A percentile compares a stretch with the other conserved stretches of the same genome.
These are phyloP conservation scores for Hemaris fuciformis DNA, from an alignment of 2,888 invertebrate species.

Conservation along the genomic window DNA sequence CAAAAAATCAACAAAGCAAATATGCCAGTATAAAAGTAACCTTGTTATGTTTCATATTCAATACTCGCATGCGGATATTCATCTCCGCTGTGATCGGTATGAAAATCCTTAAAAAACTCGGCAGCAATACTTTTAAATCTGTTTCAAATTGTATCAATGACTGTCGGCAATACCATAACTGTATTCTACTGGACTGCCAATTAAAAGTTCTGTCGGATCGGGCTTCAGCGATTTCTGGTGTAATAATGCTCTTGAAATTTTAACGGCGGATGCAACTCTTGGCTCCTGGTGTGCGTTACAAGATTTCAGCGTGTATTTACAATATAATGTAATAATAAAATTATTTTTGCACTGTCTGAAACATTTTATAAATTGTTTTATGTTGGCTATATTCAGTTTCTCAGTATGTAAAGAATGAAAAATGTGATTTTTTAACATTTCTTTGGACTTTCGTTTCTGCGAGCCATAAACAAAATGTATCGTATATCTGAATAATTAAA, in stretches of 20 bases:
- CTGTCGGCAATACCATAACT: slow-evolving; percentile 55
- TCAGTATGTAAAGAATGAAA: too few species aligned
- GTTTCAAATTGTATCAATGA: slow-evolving; percentile 52
- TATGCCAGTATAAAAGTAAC: background rate
- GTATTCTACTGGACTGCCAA: slow-evolving; percentile 63
- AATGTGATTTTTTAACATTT: too few species aligned
- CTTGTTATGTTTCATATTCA: background rate
- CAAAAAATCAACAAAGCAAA: background rate
- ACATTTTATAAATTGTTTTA: too few species aligned
- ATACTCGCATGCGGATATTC: background rate
- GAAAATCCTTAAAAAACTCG: slow-evolving; percentile 14
- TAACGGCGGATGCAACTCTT: slow-evolving; percentile 55
- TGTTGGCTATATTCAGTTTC: too few species aligned
- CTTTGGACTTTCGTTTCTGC: too few species aligned
- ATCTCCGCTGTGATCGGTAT: slow-evolving; percentile 6
- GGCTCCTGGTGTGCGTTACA: slow-evolving; percentile 27
- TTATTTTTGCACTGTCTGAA: too few species aligned
- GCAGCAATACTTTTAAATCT: slow-evolving; percentile 30
- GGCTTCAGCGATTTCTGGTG: slow-evolving; percentile 51
- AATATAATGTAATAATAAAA: too few species aligned
- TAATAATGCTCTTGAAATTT: slow-evolving; percentile 64
- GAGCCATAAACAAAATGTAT: too few species aligned
- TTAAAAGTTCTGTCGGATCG: slow-evolving; percentile 70
- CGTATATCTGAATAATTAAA: too few species aligned
- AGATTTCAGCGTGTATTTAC: slow-evolving; percentile 18